Base-by-base conservation (phyloP, 2,797 vertebrate genomes). In the Alca torda region DNA sequence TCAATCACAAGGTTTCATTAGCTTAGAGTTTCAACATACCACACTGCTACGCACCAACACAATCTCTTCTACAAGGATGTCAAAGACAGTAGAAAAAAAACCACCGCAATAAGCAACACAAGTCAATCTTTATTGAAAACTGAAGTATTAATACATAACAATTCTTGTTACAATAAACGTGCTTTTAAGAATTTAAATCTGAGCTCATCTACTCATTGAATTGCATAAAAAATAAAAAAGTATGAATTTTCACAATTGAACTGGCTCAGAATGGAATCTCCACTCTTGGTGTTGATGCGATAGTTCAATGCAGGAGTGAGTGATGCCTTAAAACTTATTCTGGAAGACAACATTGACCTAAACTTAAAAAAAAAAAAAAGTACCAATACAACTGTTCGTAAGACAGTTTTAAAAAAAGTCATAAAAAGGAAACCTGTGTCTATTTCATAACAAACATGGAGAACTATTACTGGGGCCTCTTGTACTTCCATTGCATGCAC, bases 101-200 rank as follows among this genome's bases (percentile, higher is more conserved):
- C 50, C 25, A 28, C 7, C 92, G 96, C 46, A 83, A 88, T 96
- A 98, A 98, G 98, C 98, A 98, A 98, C 98, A 98, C 98, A 98
- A 98, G 98, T 98, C 98, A 98, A 98, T 98, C 98, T 98, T 98
- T 98, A 98, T 98, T 98, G 98, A 98, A 98, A 98, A 98, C 98
- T 97, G 98, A 98, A 98, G 98, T 98, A 98, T 98, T 98, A 98
- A 98, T 98, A 98, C 98, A 98, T 97, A 98, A 98, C 98, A 98
- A 98, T 98, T 98, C 97, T 98, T 97, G 97, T 98, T 98, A 98
- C 98, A 98, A 98, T 98, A 98, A 98, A 98, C 98, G 97, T 98
- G 98, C 98, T 98, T 98, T 98, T 97, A 98, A 98, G 97, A 98
- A 98, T 98, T 98, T 97, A 97, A 98, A 97, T 98, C 98, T 98